phyloP scores from a whole-genome alignment of 2,888 invertebrate genomes.

The Eilema caniola region DNA sequence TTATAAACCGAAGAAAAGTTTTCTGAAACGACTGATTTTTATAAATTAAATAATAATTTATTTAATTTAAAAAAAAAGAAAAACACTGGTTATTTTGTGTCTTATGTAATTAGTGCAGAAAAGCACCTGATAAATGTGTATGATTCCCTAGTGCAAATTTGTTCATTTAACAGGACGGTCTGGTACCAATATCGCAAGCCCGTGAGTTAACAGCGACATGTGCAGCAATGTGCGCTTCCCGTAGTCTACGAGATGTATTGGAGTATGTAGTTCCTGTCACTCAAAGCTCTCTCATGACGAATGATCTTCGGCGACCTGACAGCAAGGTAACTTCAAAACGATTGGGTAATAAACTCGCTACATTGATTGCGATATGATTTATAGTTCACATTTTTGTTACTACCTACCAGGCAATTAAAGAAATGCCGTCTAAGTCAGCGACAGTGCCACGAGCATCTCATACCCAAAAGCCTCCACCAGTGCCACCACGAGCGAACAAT shows the following conservation, averaged over 20 bases:
- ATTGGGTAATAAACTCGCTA: not conserved
- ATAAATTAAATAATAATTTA: too few relatives aligned
- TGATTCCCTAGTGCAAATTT: too few relatives aligned
- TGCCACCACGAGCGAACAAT: constrained; percentile 73
- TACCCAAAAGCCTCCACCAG: constrained; percentile 74
- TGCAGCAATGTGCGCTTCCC: constrained; percentile 92
- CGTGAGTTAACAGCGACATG: constrained; percentile 89
- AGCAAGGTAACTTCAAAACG: constrained; percentile 58
- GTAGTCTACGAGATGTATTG: constrained; percentile 75
- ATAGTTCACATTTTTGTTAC: constrained; percentile 2
- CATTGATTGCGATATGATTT: not conserved
- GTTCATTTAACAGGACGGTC: constrained; percentile 64
- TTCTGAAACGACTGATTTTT: too few relatives aligned
- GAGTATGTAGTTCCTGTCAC: constrained; percentile 79
- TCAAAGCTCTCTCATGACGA: constrained; percentile 58
- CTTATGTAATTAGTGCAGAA: not conserved
- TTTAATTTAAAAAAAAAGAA: too few relatives aligned
- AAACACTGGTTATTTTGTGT: too few relatives aligned
- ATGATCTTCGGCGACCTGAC: constrained; percentile 64
- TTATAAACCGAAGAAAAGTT: too few relatives aligned
- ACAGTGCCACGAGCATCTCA: constrained; percentile 75
- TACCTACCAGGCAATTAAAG: constrained; percentile 61
- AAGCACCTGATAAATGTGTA: not conserved
- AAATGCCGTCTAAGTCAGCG: constrained; percentile 73
- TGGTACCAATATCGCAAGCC: constrained; percentile 64